Evolutionary conservation across 2,113 vertebrate genomes (phyloP), one percentile per base, ranked within the genome.

Genomic region (Corynorhinus townsendii): DNA sequence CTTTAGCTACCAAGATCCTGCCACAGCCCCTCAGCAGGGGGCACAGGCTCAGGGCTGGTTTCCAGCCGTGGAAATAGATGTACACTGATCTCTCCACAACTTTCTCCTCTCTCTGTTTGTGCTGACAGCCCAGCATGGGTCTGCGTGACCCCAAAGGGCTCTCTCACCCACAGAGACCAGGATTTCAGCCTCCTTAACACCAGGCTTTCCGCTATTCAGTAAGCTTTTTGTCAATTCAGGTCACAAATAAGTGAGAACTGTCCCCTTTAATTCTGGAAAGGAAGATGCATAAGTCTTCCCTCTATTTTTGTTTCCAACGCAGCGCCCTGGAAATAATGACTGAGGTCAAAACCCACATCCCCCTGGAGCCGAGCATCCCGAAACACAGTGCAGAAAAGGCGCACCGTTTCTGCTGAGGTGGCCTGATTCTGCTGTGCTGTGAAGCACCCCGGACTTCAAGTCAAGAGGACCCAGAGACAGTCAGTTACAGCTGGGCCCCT

Each of bases 1-100:
- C 64, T 22, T 4, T 0, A 12, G 26, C 33, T 7, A 2, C 4
- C 1, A 7, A 35, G 47, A 56, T 9, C 24, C 40, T 6, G 24
- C 28, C 10, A 14, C 12, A 6, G 38, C 11, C 2, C 5, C 12
- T 5, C 11, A 33, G 54, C 4, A 0, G 82, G 1, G 4, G 86
- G 22, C 8, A 1, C 12, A 15, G 72, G n/a, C 4, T 2, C 69
- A 15, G 15, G 0, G 33, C 1, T 7, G 2, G 0, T 17, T 0
- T 28, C 54, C 56, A 10, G 47, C 9, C 1, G 12, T 0, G 33
- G 38, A 10, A 8, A 10, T 26, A 45, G 5, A 12, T 33, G 2
- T 15, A 2, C 26, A 54, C 0, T 0, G n/a, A 33, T 8, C 17
- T 15, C n/a, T 40, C 22, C 7, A 17, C 0, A 38, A 38, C 11